Percentiles rank a stretch among this genome's conserved stretches.
Evolutionary conservation across 1,140 invertebrate genomes (phyloP).

Genomic region (Drosophila rhopaloa): DNA sequence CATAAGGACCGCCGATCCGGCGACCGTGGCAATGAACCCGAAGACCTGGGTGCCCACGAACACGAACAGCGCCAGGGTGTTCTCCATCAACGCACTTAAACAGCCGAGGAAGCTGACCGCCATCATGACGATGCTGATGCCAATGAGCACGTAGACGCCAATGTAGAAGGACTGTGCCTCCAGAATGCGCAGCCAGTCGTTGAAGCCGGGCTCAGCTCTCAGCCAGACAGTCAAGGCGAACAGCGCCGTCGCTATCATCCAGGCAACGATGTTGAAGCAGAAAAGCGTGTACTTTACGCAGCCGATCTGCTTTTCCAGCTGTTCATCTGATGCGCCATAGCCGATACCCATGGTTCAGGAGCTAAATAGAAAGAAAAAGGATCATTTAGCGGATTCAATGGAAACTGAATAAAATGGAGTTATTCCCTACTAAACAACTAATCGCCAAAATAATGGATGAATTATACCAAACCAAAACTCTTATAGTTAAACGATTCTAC

Average conservation of each 20-base stretch:
- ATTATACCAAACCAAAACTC: too few species aligned
- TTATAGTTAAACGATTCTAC: too few species aligned
- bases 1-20: constrained; percentile 91
- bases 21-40: constrained; percentile 89
- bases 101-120: constrained; percentile 91
- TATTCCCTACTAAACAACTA: too few species aligned
- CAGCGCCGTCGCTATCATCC: constrained; percentile 90
- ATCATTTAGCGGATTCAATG: background rate
- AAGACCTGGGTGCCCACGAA: constrained; percentile 89
- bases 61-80: constrained; percentile 86
- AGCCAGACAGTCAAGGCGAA: constrained; percentile 93
- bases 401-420: too few species aligned
- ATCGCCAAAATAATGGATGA: too few species aligned
- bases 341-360: constrained; percentile 68
- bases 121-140: constrained; percentile 89
- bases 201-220: constrained; percentile 90
- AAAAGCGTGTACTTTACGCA: constrained; percentile 90
- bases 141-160: constrained; percentile 92
- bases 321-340: constrained; percentile 69
- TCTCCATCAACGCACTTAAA: constrained; percentile 89
- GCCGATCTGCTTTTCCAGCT: constrained; percentile 88
- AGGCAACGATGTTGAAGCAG: constrained; percentile 89
- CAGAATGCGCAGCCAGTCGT: constrained; percentile 91
- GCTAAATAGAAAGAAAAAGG: constrained; percentile 1
- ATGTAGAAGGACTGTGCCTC: constrained; percentile 91